Evolutionary conservation across 2,113 vertebrate species (phyloP), one percentile per base, ranked within the genome.

Genomic region (Epinephelus moara): DNA sequence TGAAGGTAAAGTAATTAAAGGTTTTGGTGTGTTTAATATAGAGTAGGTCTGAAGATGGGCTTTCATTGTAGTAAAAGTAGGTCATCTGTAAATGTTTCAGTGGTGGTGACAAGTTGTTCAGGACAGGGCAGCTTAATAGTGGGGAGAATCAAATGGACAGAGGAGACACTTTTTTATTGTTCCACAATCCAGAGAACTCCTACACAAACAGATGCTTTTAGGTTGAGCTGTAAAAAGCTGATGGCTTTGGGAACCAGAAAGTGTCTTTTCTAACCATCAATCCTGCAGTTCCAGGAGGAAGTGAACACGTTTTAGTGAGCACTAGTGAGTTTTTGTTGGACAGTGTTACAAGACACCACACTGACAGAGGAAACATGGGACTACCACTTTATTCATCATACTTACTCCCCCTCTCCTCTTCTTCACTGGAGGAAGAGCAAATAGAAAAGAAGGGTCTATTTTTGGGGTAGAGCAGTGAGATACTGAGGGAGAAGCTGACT

Each of bases 381-480:
- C 50, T 8, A 49, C 52, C 33, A 45, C 49, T 47, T 67, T 42
- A 0, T 45, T 60, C 40, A 0, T 59, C 91, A 67, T 97, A 97
- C 97, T 97, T 97, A 98, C 97, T 96, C 94, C 94, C 95, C 86
- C 93, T 87, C 88, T 96, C 96, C 1, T 96, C 96, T 2, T 97
- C 96, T 92, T 96, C 97, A 93, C 96, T 96, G 93, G 95, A 96
- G 93, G 95, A 96, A 93, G 96, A 96, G 96, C 94, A 96, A 95
- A 97, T 90, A 94, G 96, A 95, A 97, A 97, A 96, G 91, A 96
- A 91, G 93, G 93, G 95, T 97, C 96, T 97, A 96, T 96, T 95
- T 95, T 97, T 97, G 94, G 96, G 95, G 91, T 97, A 94, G 93
- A 96, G 92, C 14, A 95, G 96, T 92, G 96, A 97, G 92, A 97